Evolutionary conservation across 2,888 invertebrate genomes (phyloP).

Genomic region (Phytoseiulus persimilis): DNA sequence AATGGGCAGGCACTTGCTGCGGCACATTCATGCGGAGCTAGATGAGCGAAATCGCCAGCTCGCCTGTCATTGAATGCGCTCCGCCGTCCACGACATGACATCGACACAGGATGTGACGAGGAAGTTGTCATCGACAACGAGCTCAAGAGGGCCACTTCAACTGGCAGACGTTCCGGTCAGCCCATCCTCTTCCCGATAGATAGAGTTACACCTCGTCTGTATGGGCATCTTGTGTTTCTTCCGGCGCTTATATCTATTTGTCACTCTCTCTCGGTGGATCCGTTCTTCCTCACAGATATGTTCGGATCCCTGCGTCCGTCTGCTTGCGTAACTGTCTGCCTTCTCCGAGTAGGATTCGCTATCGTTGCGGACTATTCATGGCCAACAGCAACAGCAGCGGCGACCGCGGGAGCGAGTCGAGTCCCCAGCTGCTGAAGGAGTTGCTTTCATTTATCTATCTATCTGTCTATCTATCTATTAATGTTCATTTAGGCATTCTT

Average conservation of each 20-base stretch:
- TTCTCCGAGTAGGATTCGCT: background rate
- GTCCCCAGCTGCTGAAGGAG: background rate
- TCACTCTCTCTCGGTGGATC: background rate
- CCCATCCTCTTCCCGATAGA: too few species aligned
- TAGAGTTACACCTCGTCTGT: background rate
- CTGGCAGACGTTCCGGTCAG: too few species aligned
- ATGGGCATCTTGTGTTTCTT: background rate
- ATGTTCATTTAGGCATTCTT: conserved; percentile 38
- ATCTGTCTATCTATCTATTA: conserved; percentile 32
- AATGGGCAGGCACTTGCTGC: too few species aligned
- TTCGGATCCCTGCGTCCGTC: background rate
- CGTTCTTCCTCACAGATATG: background rate
- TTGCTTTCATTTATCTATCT: background rate
- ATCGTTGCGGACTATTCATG: background rate
- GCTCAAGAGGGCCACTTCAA: too few species aligned
- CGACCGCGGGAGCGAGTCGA: background rate
- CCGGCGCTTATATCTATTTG: background rate
- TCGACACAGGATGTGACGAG: too few species aligned
- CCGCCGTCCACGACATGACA: too few species aligned
- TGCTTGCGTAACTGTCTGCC: background rate
- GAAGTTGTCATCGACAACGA: too few species aligned
- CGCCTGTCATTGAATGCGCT: too few species aligned
- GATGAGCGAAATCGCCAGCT: too few species aligned
- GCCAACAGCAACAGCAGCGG: background rate
- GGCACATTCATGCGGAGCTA: too few species aligned